A percentile compares a stretch with the other conserved stretches of the same genome.
phyloP scores from a whole-genome alignment of 2,113 vertebrate genomes.

The Agelaius phoeniceus region DNA sequence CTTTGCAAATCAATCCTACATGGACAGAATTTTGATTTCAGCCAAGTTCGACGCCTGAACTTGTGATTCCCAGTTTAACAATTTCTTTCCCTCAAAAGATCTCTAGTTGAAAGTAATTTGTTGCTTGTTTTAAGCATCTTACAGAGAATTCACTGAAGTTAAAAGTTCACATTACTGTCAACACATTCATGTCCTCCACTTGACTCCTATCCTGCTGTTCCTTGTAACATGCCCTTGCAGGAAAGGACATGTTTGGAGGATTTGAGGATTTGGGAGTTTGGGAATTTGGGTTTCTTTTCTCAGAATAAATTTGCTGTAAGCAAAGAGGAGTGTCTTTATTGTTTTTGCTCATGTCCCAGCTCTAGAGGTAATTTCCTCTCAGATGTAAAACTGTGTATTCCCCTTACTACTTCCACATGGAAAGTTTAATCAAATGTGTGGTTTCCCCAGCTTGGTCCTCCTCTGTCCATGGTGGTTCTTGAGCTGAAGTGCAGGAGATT shows the following conservation, averaged over 20 bases:
- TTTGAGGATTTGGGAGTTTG: neutral
- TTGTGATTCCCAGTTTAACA: neutral
- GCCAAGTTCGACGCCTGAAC: neutral
- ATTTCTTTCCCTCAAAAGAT: neutral
- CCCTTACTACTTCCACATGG: neutral
- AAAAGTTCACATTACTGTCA: neutral
- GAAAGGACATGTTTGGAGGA: rapidly evolving
- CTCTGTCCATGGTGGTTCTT: neutral
- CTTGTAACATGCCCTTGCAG: rapidly evolving
- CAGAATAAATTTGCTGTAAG: neutral
- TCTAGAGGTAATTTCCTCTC: neutral
- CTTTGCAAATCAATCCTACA: neutral
- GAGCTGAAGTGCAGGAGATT: too few species aligned
- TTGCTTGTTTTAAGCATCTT: neutral
- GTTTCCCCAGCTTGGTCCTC: neutral
- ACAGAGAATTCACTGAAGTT: neutral
- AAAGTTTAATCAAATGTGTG: neutral
- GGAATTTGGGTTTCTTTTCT: neutral
- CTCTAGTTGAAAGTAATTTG: neutral
- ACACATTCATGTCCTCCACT: neutral
- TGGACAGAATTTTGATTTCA: neutral
- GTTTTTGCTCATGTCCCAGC: rapidly evolving
- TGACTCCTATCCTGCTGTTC: neutral
- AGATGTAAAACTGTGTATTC: rapidly evolving
- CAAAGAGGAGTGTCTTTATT: neutral